Evolutionary conservation across 2,113 vertebrate species (phyloP), one percentile per base, ranked within the genome.

Genomic region (Oncorhynchus mykiss): DNA sequence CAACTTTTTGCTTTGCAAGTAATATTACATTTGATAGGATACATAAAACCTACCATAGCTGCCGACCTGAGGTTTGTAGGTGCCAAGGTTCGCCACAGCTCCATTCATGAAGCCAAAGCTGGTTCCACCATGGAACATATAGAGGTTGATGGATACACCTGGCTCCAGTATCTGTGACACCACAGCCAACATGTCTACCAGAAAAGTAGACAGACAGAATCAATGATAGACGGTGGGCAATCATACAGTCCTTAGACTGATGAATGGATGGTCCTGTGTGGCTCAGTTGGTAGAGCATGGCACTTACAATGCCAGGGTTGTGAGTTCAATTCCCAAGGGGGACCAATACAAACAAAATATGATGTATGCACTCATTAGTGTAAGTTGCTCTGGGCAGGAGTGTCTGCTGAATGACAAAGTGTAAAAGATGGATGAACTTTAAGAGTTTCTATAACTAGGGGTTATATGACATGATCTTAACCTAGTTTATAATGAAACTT

Each of bases 71-170:
- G 97, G 82, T 86, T 93, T 95, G 84, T 97, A 97, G 2, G 92
- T 90, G 0, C 93, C 90, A 45, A 94, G 89, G 65, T 97, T 11
- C 9, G 9, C 92, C 83, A 95, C 59, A 0, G 96, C 96, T 24
- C 97, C 97, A 0, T 86, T 97, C 88, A 96, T 96, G 91, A 98
- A 99, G 24, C 96, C 97, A 29, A 98, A 98, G 91, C 93, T 98
- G 78, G 95, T 97, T 80, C 97, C 97, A 13, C 97, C 97, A 0
- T 98, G 97, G 86, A 99, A 98, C 96, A 97, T 97, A 88, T 98
- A 99, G 51, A 99, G 91, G 67, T 98, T 98, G 86, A 98, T 93
- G 77, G 96, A 97, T 8, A 95, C 91, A 27, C 95, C 96, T 0
- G 88, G 82, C 12, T 93, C 84, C 27, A 97, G 80, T 77, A 98